Conservation (phyloP, 2,113 vertebrate genomes). For the Chaetops frenatus region DNA sequence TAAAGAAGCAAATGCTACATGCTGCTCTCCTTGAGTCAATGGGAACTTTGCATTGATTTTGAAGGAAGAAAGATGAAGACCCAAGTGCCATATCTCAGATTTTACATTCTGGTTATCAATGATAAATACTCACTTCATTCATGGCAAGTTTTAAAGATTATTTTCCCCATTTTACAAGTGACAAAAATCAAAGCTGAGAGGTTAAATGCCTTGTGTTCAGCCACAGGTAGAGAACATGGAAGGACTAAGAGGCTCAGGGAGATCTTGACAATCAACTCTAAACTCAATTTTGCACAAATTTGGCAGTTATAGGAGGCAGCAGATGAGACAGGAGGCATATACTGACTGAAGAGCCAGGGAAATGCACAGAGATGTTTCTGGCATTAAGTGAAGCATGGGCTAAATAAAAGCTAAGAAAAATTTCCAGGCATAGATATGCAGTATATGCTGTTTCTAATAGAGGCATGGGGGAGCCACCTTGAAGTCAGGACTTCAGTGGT, state of each 20-base stretch:
- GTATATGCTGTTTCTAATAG: neutral
- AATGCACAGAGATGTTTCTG: neutral
- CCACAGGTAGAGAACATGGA: neutral
- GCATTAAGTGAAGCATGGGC: neutral
- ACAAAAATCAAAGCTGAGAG: constrained; percentile 3
- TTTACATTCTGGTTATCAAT: neutral
- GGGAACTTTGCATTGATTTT: constrained; percentile 13
- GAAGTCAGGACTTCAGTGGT: neutral
- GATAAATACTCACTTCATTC: constrained; percentile 14
- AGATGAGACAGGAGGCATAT: neutral
- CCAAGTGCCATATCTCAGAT: neutral
- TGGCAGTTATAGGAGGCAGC: neutral
- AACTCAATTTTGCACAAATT: neutral
- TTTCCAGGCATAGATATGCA: neutral
- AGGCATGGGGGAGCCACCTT: neutral
- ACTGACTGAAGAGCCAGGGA: neutral
- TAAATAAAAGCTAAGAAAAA: neutral
- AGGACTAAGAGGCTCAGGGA: neutral
- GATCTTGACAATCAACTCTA: neutral
- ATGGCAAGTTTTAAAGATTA: neutral
- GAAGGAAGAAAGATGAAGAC: neutral
- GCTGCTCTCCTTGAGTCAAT: neutral
- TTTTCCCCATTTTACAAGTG: neutral
- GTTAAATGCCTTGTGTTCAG: neutral
- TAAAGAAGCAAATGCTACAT: neutral